phyloP scores from a whole-genome alignment of 2,888 invertebrate species.

The Hemicrepidius hirtus region DNA sequence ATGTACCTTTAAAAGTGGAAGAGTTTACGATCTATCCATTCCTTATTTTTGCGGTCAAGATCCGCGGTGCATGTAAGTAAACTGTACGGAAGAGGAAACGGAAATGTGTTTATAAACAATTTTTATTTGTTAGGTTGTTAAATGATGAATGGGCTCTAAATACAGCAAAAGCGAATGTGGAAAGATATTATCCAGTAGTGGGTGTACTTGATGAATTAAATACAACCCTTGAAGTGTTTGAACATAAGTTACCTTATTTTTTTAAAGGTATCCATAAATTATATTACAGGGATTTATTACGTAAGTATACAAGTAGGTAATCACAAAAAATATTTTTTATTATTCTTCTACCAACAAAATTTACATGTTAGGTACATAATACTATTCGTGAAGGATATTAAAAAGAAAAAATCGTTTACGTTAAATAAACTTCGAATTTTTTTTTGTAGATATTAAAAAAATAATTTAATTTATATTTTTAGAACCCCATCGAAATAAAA shows the following conservation, averaged over 20 bases:
- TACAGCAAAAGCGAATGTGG: conserved; percentile 75
- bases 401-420: too few species aligned
- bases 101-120: background rate
- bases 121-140: conserved; percentile 68
- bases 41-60: conserved; percentile 80
- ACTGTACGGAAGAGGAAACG: background rate
- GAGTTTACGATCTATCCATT: conserved; percentile 73
- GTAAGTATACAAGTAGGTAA: conserved; percentile 68
- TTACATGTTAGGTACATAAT: background rate
- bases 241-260: conserved; percentile 75
- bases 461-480: conserved; percentile 44
- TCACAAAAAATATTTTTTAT: background rate
- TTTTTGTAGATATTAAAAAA: too few species aligned
- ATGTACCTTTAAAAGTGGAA: conserved; percentile 68
- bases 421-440: too few species aligned
- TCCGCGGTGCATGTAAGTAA: conserved; percentile 75
- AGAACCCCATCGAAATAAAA: conserved; percentile 68
- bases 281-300: conserved; percentile 72
- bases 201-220: conserved; percentile 77
- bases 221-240: conserved; percentile 74
- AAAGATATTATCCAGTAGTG: conserved; percentile 76
- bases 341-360: too few species aligned
- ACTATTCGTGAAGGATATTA: too few species aligned
- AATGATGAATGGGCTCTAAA: conserved; percentile 75
- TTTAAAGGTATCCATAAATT: conserved; percentile 74